phyloP scores from a whole-genome alignment of 2,113 vertebrate species.

The Megaleporinus macrocephalus region DNA sequence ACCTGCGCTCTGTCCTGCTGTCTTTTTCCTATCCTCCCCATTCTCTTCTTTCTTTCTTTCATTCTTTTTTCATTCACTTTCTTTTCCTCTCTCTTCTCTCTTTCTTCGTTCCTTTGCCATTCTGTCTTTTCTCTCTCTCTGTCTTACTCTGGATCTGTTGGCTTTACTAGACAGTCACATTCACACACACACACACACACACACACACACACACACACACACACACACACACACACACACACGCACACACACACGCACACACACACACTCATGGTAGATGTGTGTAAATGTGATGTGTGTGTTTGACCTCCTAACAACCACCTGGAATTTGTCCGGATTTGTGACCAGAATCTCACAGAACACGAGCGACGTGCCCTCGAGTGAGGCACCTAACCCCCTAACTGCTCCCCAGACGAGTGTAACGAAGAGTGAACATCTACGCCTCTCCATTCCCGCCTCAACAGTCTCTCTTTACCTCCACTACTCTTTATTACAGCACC shows the following conservation, averaged over 20 bases:
- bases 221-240: constrained; percentile 8
- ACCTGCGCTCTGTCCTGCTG: background rate
- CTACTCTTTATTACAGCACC: no score
- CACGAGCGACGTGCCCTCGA: no score
- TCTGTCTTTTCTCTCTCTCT: background rate
- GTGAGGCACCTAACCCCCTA: no score
- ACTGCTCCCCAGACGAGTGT: no score
- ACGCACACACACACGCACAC: constrained; percentile 30
- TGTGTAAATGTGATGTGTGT: background rate
- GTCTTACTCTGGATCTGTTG: no score
- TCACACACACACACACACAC: background rate
- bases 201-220: background rate
- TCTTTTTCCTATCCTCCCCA: background rate
- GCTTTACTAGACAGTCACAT: no score
- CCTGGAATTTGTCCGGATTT: no score
- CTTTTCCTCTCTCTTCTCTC: background rate
- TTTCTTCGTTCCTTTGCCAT: background rate
- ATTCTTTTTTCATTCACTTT: background rate
- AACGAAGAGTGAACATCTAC: no score
- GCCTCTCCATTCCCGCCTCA: no score
- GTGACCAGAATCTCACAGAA: no score
- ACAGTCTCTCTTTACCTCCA: no score
- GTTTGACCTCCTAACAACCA: background rate
- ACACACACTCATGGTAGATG: constrained; percentile 32
- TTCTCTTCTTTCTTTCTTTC: background rate